Evolutionary conservation across 2,113 vertebrate species (phyloP), one percentile per base, ranked within the genome.

Genomic region (Cyphomyrus discorhynchus): DNA sequence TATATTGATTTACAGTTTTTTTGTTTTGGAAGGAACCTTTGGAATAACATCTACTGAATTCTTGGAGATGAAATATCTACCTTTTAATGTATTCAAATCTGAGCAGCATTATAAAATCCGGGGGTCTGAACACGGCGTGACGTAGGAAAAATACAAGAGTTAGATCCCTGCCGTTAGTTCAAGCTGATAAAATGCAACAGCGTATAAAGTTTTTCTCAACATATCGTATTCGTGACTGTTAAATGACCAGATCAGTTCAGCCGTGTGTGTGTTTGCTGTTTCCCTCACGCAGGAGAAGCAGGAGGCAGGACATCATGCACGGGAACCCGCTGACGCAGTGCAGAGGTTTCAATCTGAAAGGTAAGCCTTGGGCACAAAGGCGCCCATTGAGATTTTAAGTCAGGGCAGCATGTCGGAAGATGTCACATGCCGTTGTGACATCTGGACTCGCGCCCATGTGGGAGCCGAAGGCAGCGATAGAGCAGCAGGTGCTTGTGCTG

Each of bases 321-420:
- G 98, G 98, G 91, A 99, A 99, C 91, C 98, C 98, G 89, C 94
- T 99, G 93, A 99, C 98, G 58, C 98, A 99, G 46, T 99, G 98
- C 93, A 94, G 98, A 94, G 98, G 98, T 90, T 99, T 99, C 95
- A 99, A 99, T 92, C 95, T 99, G 9, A 99, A 99, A 98, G 98
- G 98, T 99, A 97, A 86, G 90, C 31, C 47, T 62, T n/a, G 21
- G 56, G 7, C 58, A 66, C 58, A 66, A 66, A 27, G 42, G 3
- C 17, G 5, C 27, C 27, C 52, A 21, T 31, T 58, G 86, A 8
- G 86, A 5, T 5, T 17, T 39, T 53, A 35, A 13, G 50, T 56
- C 7, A 35, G 13, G 31, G 52, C 52, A 87, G 31, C 31, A 19
- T 56, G 77, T 82, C 3, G 17, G 5, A 39, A 82, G 17, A 39